phyloP scores from a whole-genome alignment of 2,797 vertebrate genomes.

The Spatula clypeata region DNA sequence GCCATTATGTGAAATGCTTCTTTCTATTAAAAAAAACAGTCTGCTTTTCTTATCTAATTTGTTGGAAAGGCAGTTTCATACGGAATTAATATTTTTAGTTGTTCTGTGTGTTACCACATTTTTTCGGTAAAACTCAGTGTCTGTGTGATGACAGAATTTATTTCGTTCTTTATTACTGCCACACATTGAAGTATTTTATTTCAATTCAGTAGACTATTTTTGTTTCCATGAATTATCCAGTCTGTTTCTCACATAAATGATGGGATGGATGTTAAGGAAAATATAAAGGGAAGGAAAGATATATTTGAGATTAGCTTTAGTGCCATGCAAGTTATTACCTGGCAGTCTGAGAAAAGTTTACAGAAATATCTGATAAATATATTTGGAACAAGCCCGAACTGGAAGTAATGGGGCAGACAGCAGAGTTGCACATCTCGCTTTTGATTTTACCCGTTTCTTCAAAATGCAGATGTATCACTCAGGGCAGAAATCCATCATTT shows the following conservation, averaged over 20 bases:
- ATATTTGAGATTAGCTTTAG: slow-evolving; percentile 68
- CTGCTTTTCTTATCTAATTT: slow-evolving; percentile 36
- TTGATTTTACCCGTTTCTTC: slow-evolving; percentile 1
- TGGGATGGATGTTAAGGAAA: slow-evolving; percentile 26
- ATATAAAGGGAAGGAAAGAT: slow-evolving; percentile 65
- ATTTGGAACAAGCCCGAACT: slow-evolving; percentile 75
- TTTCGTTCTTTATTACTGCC: slow-evolving; percentile 75
- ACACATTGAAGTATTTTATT: slow-evolving; percentile 68
- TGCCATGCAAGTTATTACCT: slow-evolving; percentile 71
- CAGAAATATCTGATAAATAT: slow-evolving; percentile 71
- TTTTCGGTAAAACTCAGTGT: slow-evolving; percentile 53
- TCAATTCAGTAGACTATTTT: slow-evolving; percentile 71
- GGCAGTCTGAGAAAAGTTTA: slow-evolving; percentile 64
- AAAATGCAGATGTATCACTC: slow-evolving; percentile 14
- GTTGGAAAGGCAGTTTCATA: not conserved
- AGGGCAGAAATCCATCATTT: slow-evolving; percentile 33
- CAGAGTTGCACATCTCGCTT: slow-evolving; percentile 3
- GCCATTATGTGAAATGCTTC: not conserved
- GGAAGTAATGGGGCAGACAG: slow-evolving; percentile 41
- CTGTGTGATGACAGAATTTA: slow-evolving; percentile 77
- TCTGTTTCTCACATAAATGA: slow-evolving; percentile 52
- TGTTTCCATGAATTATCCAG: slow-evolving; percentile 78
- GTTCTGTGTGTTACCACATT: slow-evolving; percentile 26
- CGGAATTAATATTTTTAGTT: slow-evolving; percentile 72
- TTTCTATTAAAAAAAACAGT: slow-evolving; percentile 10